These are phyloP conservation scores for Elegia similella DNA, from an alignment of 2,888 invertebrate species.

Conservation along the genomic window DNA sequence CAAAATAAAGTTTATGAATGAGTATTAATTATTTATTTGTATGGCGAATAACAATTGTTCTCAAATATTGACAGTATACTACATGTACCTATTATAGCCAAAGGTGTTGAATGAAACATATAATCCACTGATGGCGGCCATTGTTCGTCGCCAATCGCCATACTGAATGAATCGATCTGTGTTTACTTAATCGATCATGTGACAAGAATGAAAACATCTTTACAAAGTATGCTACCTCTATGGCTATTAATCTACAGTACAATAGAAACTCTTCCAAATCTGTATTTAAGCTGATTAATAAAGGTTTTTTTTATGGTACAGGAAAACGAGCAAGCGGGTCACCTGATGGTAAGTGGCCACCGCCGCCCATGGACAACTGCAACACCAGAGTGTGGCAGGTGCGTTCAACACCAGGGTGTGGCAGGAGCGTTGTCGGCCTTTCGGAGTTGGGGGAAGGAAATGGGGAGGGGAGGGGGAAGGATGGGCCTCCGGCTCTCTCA, in stretches of 20 bases:
- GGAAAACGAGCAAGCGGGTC: too few species aligned
- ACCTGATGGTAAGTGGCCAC: too few species aligned
- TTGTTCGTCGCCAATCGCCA: not conserved
- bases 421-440: too few species aligned
- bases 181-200: not conserved
- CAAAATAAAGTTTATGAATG: not conserved
- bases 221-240: not conserved
- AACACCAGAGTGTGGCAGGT: too few species aligned
- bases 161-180: not conserved
- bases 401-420: too few species aligned
- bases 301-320: too few species aligned
- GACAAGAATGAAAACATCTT: not conserved
- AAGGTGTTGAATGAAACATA: not conserved
- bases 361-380: too few species aligned
- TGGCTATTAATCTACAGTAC: not conserved
- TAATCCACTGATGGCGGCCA: not conserved
- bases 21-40: conserved; percentile 2
- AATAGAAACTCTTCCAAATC: too few species aligned
- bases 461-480: too few species aligned
- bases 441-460: too few species aligned
- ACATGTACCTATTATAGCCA: not conserved
- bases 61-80: not conserved
- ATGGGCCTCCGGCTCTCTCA: too few species aligned
- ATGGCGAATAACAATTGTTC: not conserved
- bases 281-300: too few species aligned